Evolutionary conservation across 1,140 invertebrate species (phyloP), one percentile per base, ranked within the genome.

Genomic region (Oryzaephilus surinamensis): DNA sequence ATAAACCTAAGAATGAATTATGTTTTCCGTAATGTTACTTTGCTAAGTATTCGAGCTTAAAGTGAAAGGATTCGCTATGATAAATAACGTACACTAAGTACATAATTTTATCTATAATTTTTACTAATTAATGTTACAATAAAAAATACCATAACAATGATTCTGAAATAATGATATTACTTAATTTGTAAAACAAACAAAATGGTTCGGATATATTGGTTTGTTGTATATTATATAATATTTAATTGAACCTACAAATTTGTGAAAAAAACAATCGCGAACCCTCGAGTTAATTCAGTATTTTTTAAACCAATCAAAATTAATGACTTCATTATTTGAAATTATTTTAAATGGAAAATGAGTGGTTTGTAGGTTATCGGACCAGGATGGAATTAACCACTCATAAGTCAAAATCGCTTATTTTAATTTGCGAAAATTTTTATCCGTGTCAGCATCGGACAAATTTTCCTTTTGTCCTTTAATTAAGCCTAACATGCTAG

Each of bases 1-100:
- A 34, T 43, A 45, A 45, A 37, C 43, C 43, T 38, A 46, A 41
- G 31, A 42, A 42, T 46, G 45, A 46, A 33, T 46, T 43, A 43
- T 32, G 38, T 14, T 24, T 8, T 24, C 8, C 23, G 8, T 11
- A 11, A 24, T 24, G 10, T 24, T n/a, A 24, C 11, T n/a, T 3
- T 24, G 23, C 11, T 24, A 24, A 24, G 23, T 4, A 11, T n/a
- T 6, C 11, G 23, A n/a, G n/a, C n/a, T n/a, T n/a, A n/a, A n/a
- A n/a, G n/a, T n/a, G n/a, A n/a, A n/a, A n/a, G n/a, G n/a, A n/a
- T n/a, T n/a, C n/a, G n/a, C n/a, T n/a, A n/a, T n/a, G n/a, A n/a
- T n/a, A n/a, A n/a, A n/a, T n/a, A n/a, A n/a, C n/a, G n/a, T n/a
- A n/a, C n/a, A n/a, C n/a, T n/a, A n/a, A n/a, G n/a, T n/a, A n/a